Base-by-base conservation (phyloP, 2,113 vertebrate genomes). In the Sinosuthora webbiana region DNA sequence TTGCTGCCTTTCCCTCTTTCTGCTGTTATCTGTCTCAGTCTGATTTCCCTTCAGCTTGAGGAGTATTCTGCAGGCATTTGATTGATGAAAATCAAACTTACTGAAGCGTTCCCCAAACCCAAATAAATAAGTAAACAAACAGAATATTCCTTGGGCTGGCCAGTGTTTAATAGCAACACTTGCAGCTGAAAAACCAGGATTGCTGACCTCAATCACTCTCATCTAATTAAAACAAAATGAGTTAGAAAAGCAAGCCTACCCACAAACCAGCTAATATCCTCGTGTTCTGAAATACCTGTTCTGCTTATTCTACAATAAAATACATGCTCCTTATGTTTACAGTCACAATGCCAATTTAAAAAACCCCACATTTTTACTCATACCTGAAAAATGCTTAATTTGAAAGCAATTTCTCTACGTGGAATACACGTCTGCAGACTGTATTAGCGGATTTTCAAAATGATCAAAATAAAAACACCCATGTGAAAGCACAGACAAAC, bases 401-500 rank as follows among this genome's bases (percentile, higher is more conserved):
- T 74, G 77, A 88, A 84, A 90, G 84, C 86, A 89, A 87, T 83
- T 86, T 50, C 62, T 19, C 22, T 4, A 16, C 16, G 63, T 79
- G 31, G 64, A 93, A 53, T 44, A 88, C 3, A n/a, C n/a, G n/a
- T 42, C 69, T 22, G 63, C 77, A 77, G 55, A 75, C 70, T 22
- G 23, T 28, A 75, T 75, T 52, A 80, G 74, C 80, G 85, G 52
- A 57, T 59, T 82, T 92, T 69, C 84, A 68, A 49, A 50, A 80
- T 80, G 35, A 78, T 70, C 90, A 93, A 25, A 73, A 90, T 81
- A 91, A 81, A 93, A 77, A 94, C 93, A 94, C 55, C 90, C 57
- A 73, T 90, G 95, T 95, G 93, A 91, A 97, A 95, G 95, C 95
- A 94, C 92, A 94, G 95, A 90, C 95, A 83, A 83, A 71, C 83